Evolutionary conservation across 1,140 invertebrate genomes (phyloP).

Genomic region (Drosophila quadrilineata): DNA sequence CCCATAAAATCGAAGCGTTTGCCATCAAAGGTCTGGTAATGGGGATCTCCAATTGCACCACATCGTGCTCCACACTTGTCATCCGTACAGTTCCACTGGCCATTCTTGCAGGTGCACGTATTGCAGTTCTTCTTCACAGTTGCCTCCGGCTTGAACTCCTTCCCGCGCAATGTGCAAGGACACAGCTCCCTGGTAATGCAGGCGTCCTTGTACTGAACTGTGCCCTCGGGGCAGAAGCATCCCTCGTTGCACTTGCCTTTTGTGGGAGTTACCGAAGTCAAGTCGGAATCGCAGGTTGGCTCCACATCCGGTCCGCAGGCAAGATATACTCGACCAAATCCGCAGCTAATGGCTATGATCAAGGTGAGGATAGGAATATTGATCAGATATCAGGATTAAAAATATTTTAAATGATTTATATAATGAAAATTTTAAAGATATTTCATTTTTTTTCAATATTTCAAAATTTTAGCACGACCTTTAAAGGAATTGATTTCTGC

Average conservation of each 20-base stretch:
- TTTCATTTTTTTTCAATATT: too few species aligned
- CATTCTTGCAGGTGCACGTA: constrained; percentile 83
- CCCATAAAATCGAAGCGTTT: constrained; percentile 93
- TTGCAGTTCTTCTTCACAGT: constrained; percentile 91
- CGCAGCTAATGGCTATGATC: constrained; percentile 86
- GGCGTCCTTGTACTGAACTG: constrained; percentile 86
- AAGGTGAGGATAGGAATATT: background rate
- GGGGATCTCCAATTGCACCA: constrained; percentile 92
- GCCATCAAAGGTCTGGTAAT: constrained; percentile 95
- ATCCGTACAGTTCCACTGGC: constrained; percentile 91
- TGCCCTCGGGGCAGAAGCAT: constrained; percentile 91
- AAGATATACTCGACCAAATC: constrained; percentile 86
- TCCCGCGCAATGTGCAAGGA: constrained; percentile 90
- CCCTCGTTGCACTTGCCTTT: constrained; percentile 88
- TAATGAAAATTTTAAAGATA: too few species aligned
- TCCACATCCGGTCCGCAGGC: constrained; percentile 86
- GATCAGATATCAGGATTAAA: too few species aligned
- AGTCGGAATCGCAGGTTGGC: constrained; percentile 82
- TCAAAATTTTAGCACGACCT: too few species aligned
- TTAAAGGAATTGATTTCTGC: too few species aligned
- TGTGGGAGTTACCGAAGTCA: constrained; percentile 49
- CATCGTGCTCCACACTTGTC: constrained; percentile 88
- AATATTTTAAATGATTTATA: background rate
- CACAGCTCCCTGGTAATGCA: constrained; percentile 89
- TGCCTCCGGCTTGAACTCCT: constrained; percentile 87